phyloP scores from a whole-genome alignment of 2,113 vertebrate genomes.

The Alexandromys fortis region DNA sequence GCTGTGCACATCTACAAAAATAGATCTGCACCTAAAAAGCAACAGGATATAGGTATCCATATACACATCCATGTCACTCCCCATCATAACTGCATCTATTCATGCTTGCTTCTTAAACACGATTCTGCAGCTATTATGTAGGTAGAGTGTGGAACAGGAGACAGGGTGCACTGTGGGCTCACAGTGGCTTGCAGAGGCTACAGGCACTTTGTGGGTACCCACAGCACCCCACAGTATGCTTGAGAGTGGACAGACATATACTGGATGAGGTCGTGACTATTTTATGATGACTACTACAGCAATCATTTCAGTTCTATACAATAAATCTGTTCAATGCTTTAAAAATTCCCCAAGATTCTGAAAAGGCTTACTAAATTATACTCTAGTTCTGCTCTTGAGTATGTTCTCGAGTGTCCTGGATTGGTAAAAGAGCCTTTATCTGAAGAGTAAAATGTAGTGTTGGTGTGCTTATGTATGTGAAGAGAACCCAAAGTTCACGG shows the following conservation, averaged over 20 bases:
- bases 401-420: background rate
- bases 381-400: background rate
- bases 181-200: background rate
- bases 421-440: background rate
- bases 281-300: background rate
- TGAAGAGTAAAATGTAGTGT: background rate
- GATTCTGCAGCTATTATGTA: background rate
- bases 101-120: background rate
- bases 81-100: background rate
- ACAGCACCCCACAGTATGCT: background rate
- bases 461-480: background rate
- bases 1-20: conserved; percentile 1
- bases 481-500: background rate
- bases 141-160: background rate
- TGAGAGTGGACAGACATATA: background rate
- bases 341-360: background rate
- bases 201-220: background rate
- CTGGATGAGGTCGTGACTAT: background rate
- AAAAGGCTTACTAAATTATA: background rate
- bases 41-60: background rate
- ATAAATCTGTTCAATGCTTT: background rate
- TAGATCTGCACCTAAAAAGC: background rate
- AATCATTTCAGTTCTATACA: background rate
- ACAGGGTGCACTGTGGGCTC: background rate
- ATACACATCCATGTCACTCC: too few species aligned